Base-by-base conservation (phyloP, 1,140 invertebrate genomes). In the Procambarus virginalis region DNA sequence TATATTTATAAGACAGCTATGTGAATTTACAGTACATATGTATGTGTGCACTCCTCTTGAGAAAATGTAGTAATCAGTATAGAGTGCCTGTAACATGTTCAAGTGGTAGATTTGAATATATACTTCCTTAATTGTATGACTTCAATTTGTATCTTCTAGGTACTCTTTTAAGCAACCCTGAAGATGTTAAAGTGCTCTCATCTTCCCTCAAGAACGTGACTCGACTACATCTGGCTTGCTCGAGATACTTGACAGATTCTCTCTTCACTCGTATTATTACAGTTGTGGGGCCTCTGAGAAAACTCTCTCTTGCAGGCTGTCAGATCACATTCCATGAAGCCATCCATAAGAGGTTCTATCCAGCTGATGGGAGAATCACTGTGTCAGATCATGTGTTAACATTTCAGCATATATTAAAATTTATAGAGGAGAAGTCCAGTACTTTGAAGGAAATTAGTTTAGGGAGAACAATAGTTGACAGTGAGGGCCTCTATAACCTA, bases 211-310 rank as follows among this genome's bases (percentile, higher is more conserved):
- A 94, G 86, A 95, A 95, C 84, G 94, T 97, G 17, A 94, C 93
- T 90, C 93, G 94, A 77, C 93, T 97, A 49, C 96, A 95, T 89
- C 93, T 97, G 86, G 94, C 95, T 14, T 95, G 95, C 64, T 96
- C 96, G 93, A 94, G 96, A 85, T 96, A 96, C 93, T 93, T 97
- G 1, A 96, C 96, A 2, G 96, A 97, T 94, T 95, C 95, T 60
- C 93, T 96, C 45, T 95, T 97, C 55, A 95, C 95, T 92, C 95
- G 96, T 91, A 94, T 97, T 92, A 94, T 96, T 2, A 94, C 95
- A n/a, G 94, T 95, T 12, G 95, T 95, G 92, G 95, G 95, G 48
- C 94, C 94, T 84, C 92, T 97, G 12, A 94, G 95, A 89, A 94
- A 95, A 48, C 93, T 97, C 0, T 95, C 95, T 92, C 94, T 97